Conservation (phyloP, 2,888 invertebrate species). For the Willowsia nigromaculata region DNA sequence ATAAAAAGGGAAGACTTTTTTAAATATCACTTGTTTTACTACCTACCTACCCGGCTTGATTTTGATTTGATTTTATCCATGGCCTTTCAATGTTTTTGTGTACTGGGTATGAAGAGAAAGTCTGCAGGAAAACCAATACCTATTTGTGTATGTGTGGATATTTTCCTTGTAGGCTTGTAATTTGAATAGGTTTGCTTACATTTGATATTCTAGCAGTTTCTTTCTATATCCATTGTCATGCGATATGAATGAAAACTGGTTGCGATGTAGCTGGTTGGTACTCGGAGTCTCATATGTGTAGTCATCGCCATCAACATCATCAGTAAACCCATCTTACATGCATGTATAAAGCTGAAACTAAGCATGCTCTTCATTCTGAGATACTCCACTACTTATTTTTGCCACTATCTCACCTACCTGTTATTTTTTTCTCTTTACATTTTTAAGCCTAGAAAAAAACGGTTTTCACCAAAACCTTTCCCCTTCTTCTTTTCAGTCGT, state of each 20-base stretch:
- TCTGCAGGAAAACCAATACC: background rate
- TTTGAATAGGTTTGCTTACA: constrained; percentile 7
- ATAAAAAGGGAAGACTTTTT: too few species aligned
- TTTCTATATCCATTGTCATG: background rate
- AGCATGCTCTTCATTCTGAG: background rate
- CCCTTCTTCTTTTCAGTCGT: background rate
- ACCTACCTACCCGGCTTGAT: too few species aligned
- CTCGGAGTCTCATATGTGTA: background rate
- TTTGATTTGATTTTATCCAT: too few species aligned
- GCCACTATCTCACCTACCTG: constrained; percentile 23
- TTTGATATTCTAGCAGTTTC: constrained; percentile 11
- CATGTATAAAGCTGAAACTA: background rate
- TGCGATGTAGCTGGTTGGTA: constrained; percentile 13
- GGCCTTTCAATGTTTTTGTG: too few species aligned
- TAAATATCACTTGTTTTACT: too few species aligned
- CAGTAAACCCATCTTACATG: background rate
- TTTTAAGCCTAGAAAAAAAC: background rate
- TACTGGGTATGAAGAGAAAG: too few species aligned
- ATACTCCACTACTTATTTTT: constrained; percentile 15
- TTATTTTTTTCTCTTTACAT: background rate
- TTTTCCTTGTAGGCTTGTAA: constrained; percentile 9
- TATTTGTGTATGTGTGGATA: background rate
- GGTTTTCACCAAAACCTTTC: background rate
- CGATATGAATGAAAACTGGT: constrained; percentile 25
- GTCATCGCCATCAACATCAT: background rate